Conservation (phyloP, 2,888 invertebrate species). For the Spodoptera exigua region DNA sequence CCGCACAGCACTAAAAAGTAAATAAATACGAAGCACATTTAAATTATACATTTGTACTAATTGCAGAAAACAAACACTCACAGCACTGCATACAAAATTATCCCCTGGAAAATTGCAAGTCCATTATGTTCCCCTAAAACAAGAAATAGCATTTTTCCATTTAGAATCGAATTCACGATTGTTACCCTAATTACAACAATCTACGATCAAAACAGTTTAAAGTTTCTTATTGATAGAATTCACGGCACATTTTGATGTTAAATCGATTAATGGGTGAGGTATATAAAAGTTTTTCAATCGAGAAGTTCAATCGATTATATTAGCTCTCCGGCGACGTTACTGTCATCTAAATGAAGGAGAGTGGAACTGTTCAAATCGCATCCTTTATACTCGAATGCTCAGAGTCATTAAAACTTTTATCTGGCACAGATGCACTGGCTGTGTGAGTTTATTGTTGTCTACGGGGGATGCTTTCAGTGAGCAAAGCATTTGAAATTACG, state of each 20-base stretch:
- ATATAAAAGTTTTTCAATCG: slow-evolving; percentile 73
- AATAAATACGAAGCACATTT: slow-evolving; percentile 39
- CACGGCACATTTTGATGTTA: slow-evolving; percentile 50
- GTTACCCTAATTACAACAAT: slow-evolving; percentile 17
- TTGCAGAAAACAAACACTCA: slow-evolving; percentile 37
- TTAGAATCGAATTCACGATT: slow-evolving; percentile 18
- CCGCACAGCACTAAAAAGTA: slow-evolving; percentile 16
- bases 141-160: slow-evolving; percentile 22
- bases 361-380: slow-evolving; percentile 64
- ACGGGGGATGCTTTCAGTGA: slow-evolving; percentile 69
- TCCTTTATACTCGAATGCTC: slow-evolving; percentile 73
- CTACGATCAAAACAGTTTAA: slow-evolving; percentile 32
- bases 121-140: slow-evolving; percentile 8
- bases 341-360: slow-evolving; percentile 67
- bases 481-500: slow-evolving; percentile 71
- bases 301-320: slow-evolving; percentile 72
- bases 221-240: slow-evolving; percentile 43
- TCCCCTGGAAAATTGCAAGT: slow-evolving; percentile 24
- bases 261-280: slow-evolving; percentile 63
- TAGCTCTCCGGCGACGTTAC: slow-evolving; percentile 64
- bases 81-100: slow-evolving; percentile 30
- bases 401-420: slow-evolving; percentile 81
- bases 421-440: slow-evolving; percentile 74
- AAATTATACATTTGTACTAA: slow-evolving; percentile 39
- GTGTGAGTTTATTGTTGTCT: slow-evolving; percentile 73